These are phyloP conservation scores for Kuschelorhynchus macadamiae DNA, from an alignment of 2,888 invertebrate species.

Conservation along the genomic window DNA sequence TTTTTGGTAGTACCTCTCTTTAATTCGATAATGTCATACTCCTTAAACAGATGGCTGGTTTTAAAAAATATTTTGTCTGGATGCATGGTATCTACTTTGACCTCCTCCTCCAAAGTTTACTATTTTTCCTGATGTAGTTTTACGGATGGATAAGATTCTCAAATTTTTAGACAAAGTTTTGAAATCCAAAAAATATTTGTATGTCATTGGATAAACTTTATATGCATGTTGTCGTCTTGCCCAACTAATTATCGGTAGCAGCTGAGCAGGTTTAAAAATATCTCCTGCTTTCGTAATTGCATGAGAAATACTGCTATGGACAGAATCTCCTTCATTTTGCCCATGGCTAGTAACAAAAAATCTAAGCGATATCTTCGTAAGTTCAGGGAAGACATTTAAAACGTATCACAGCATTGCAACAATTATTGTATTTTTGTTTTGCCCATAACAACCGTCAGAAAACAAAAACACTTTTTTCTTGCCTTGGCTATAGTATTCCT, in stretches of 20 bases:
- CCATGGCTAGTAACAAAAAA: too few species aligned
- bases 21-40: constrained; percentile 21
- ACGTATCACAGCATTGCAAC: constrained; percentile 36
- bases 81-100: constrained; percentile 20
- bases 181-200: neutral
- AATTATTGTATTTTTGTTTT: too few species aligned
- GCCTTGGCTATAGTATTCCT: constrained; percentile 18
- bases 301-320: too few species aligned
- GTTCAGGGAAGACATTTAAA: neutral
- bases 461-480: constrained; percentile 28
- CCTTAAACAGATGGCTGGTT: constrained; percentile 18
- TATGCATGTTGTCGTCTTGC: too few species aligned
- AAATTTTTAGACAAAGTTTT: constrained; percentile 13
- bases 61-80: constrained; percentile 28
- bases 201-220: constrained; percentile 6
- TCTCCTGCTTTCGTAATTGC: too few species aligned
- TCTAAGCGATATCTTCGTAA: neutral
- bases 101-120: constrained; percentile 17
- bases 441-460: constrained; percentile 32
- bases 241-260: too few species aligned
- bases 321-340: too few species aligned
- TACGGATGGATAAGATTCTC: constrained; percentile 14
- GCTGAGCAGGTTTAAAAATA: too few species aligned
- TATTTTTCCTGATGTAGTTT: constrained; percentile 3
- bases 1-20: constrained; percentile 20